Evolutionary conservation across 2,888 invertebrate genomes (phyloP).

Genomic region (Heterodera filipjevi): DNA sequence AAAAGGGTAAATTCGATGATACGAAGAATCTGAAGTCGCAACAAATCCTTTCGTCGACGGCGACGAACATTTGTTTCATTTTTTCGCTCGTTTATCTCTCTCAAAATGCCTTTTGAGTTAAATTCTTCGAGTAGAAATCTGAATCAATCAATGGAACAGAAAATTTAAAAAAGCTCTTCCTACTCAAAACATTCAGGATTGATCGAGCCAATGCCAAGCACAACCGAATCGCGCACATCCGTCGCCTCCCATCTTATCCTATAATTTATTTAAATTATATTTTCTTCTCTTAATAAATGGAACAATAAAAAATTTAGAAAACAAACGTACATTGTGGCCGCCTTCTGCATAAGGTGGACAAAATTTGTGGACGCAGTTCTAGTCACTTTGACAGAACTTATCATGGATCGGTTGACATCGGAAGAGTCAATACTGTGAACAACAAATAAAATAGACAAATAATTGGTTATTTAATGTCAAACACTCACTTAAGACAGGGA

Average conservation of each 20-base stretch:
- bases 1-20: slow-evolving; percentile 43
- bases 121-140: slow-evolving; percentile 84
- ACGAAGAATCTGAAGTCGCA: slow-evolving; percentile 80
- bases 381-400: slow-evolving; percentile 66
- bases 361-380: slow-evolving; percentile 75
- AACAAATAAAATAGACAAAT: not conserved
- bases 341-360: slow-evolving; percentile 80
- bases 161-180: slow-evolving; percentile 66
- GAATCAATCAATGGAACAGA: slow-evolving; percentile 8
- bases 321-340: slow-evolving; percentile 6
- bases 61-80: slow-evolving; percentile 89
- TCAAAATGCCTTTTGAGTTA: slow-evolving; percentile 76
- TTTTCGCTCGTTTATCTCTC: slow-evolving; percentile 90
- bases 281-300: too few species aligned
- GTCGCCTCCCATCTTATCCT: slow-evolving; percentile 85
- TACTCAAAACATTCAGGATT: slow-evolving; percentile 92
- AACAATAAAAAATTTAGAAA: not conserved
- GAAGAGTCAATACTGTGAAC: slow-evolving; percentile 15
- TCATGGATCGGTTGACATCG: slow-evolving; percentile 41
- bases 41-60: slow-evolving; percentile 84
- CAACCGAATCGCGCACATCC: slow-evolving; percentile 91
- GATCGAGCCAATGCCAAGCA: slow-evolving; percentile 89
- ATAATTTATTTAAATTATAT: not conserved
- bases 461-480: not conserved
- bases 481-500: slow-evolving; percentile 69